Evolutionary conservation across 2,888 invertebrate genomes (phyloP).

Genomic region (Brachyptera putata): DNA sequence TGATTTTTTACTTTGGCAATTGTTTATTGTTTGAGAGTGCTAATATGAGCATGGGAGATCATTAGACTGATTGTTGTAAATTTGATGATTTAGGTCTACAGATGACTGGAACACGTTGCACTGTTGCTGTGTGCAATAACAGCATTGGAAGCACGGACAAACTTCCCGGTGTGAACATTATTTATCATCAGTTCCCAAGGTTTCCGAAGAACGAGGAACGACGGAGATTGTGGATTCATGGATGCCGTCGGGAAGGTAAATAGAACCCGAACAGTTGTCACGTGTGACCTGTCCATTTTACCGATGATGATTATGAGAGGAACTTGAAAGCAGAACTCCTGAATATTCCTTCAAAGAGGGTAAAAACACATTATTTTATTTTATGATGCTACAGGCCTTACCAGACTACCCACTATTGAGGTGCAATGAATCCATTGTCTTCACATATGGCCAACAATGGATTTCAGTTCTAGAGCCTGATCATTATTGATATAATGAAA

Average conservation of each 20-base stretch:
- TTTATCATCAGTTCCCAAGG: conserved; percentile 3
- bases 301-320: conserved; percentile 1
- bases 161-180: neutral
- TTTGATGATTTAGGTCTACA: neutral
- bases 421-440: too few relatives aligned
- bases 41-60: too few relatives aligned
- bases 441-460: too few relatives aligned
- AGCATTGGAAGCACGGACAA: neutral
- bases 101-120: conserved; percentile 10
- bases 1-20: too few relatives aligned
- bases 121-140: conserved; percentile 7
- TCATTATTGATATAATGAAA: too few relatives aligned
- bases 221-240: neutral
- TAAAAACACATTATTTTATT: too few relatives aligned
- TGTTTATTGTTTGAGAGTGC: too few relatives aligned
- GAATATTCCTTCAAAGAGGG: conserved; percentile 9
- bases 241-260: conserved; percentile 5
- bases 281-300: conserved; percentile 20
- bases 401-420: too few relatives aligned
- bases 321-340: conserved; percentile 20
- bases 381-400: too few relatives aligned
- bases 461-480: too few relatives aligned
- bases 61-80: neutral
- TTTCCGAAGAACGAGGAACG: neutral
- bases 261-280: conserved; percentile 16